These are phyloP conservation scores for Junonia oenone DNA, from an alignment of 2,888 invertebrate species.

Conservation along the genomic window DNA sequence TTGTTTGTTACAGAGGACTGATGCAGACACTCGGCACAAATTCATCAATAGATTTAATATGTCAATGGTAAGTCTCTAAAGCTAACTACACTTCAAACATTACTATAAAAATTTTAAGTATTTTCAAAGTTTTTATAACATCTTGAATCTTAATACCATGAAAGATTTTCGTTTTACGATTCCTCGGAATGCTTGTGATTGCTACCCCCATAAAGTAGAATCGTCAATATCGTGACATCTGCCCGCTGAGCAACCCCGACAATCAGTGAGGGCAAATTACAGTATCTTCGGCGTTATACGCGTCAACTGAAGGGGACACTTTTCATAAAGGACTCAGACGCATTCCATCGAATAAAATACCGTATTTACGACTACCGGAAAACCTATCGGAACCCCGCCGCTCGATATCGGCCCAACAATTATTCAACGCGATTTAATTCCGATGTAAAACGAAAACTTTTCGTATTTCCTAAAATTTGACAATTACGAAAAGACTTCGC, in stretches of 20 bases:
- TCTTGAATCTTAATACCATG: constrained; percentile 16
- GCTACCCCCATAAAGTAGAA: constrained; percentile 60
- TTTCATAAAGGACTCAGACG: constrained; percentile 50
- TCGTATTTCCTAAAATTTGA: constrained; percentile 59
- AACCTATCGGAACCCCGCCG: constrained; percentile 42
- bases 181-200: constrained; percentile 33
- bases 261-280: constrained; percentile 70
- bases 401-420: constrained; percentile 49
- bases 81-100: not conserved
- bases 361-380: constrained; percentile 47
- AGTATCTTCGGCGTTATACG: constrained; percentile 47
- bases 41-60: constrained; percentile 4
- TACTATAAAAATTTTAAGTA: not conserved
- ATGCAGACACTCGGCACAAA: constrained; percentile 19
- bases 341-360: constrained; percentile 51
- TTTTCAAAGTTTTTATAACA: constrained; percentile 4
- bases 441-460: constrained; percentile 39
- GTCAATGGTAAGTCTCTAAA: constrained; percentile 22
- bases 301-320: constrained; percentile 49
- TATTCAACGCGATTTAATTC: constrained; percentile 46
- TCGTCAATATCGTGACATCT: constrained; percentile 69
- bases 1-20: constrained; percentile 31
- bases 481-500: constrained; percentile 56
- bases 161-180: constrained; percentile 21
- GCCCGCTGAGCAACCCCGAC: constrained; percentile 58